Evolutionary conservation across 2,113 vertebrate genomes (phyloP).

Genomic region (Tupaia tana): DNA sequence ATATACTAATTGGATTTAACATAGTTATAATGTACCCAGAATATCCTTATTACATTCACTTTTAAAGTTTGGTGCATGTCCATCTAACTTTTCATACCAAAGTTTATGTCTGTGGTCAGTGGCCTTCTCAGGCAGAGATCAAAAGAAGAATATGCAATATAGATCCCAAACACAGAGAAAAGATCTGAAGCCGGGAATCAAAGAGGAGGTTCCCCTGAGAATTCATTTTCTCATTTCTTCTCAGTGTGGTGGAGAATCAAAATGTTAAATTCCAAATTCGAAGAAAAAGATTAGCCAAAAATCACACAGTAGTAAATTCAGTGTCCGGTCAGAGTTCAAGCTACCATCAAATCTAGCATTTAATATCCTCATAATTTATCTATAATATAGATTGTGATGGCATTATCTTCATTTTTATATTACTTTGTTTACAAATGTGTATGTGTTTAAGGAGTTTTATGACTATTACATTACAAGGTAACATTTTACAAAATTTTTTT

Average conservation of each 20-base stretch:
- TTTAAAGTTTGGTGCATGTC: not conserved
- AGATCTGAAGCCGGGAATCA: conserved; percentile 77
- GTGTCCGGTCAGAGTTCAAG: not conserved
- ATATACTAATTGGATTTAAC: not conserved
- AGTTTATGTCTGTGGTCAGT: conserved; percentile 59
- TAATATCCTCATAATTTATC: not conserved
- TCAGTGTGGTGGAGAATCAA: conserved; percentile 55
- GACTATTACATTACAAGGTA: not conserved
- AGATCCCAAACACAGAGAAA: conserved; percentile 71
- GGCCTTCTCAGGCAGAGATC: conserved; percentile 61
- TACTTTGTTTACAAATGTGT: not conserved
- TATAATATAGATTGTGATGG: not conserved
- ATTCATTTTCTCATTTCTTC: conserved; percentile 70
- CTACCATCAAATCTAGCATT: not conserved
- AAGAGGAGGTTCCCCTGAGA: conserved; percentile 72
- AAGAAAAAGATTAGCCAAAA: conserved; percentile 52
- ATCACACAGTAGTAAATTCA: not conserved
- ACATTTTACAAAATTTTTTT: not conserved
- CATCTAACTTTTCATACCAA: conserved; percentile 31
- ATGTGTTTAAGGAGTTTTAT: not conserved
- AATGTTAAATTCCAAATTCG: conserved; percentile 60
- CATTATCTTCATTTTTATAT: not conserved
- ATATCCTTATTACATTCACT: not conserved
- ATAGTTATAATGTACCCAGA: not conserved
- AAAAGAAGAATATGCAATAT: conserved; percentile 74